Base-by-base conservation (phyloP, 2,113 vertebrate genomes). In the Electrona antarctica region DNA sequence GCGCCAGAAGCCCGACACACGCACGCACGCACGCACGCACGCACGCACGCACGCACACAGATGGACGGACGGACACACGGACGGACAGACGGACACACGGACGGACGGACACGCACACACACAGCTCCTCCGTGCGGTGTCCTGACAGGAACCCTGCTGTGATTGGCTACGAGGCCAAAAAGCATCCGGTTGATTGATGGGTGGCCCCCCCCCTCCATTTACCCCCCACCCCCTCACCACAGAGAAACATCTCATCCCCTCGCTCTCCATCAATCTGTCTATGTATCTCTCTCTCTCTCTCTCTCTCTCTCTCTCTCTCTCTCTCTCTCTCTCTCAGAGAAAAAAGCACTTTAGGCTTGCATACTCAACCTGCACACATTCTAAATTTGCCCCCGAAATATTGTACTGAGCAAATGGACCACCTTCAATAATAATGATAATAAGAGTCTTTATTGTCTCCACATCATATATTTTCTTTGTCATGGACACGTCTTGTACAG, bases 181-280 rank as follows among this genome's bases (percentile, higher is more conserved):
- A 90, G 80, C 80, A 81, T 84, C 56, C 47, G 58, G 33, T 57
- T 89, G 88, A 92, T 88, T 84, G 86, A 90, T 90, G 87, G 84
- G 13, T 28, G 7, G 4, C 29, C 3, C 1, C 4, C 8, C 45
- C 55, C 57, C 59, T 64, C 15, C 14, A 21, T 21, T 1, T 21
- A 2, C 49, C 0, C 50, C n/a, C 50, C 48, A 14, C 66, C 28
- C 29, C 46, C 49, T 54, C 8, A 28, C 51, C 77, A 75, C 77
- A 74, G 74, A 88, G 79, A 78, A 74, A 48, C 46, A 47, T 47
- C 49, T 12, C 47, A 6, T 14, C 8, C 63, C 3, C 21, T 11
- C 15, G 7, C 64, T 51, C 49, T 14, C 45, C 46, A 46, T 60
- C 47, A 50, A 1, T 21, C 21, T 21, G 21, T 21, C 21, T 21